phyloP scores from a whole-genome alignment of 2,797 vertebrate species.

The Brotula barbata region DNA sequence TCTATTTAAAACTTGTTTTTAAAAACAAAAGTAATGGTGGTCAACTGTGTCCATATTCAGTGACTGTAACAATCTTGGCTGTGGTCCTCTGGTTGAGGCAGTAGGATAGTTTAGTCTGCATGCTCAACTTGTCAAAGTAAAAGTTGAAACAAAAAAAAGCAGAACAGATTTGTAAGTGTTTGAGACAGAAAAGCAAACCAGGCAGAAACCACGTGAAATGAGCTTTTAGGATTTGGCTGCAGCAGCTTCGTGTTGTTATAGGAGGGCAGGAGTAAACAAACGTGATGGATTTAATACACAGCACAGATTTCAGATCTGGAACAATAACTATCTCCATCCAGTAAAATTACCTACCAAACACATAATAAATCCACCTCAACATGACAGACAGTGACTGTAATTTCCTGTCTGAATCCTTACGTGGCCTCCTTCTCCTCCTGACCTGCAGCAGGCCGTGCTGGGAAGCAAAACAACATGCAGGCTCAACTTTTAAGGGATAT shows the following conservation, averaged over 20 bases:
- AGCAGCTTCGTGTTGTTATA: slow-evolving; percentile 22
- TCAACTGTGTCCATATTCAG: slow-evolving; percentile 23
- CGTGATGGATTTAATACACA: not conserved
- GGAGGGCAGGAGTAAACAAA: slow-evolving; percentile 11
- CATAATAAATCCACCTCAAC: not conserved
- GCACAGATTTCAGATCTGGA: slow-evolving; percentile 10
- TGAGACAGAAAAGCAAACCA: slow-evolving; percentile 44
- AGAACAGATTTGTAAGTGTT: slow-evolving; percentile 51
- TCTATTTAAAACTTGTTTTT: slow-evolving; percentile 24
- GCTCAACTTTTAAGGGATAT: too few species aligned
- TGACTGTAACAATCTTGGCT: slow-evolving; percentile 46
- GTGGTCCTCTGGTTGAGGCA: slow-evolving; percentile 21
- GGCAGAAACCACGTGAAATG: slow-evolving; percentile 27
- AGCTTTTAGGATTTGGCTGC: slow-evolving; percentile 42
- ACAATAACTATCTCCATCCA: slow-evolving; percentile 1
- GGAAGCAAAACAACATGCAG: too few species aligned
- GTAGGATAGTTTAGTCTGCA: slow-evolving; percentile 36
- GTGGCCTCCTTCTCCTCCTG: too few species aligned
- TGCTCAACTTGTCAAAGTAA: slow-evolving; percentile 29
- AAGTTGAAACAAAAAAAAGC: slow-evolving; percentile 39
- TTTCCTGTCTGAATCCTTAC: not conserved
- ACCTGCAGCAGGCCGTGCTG: too few species aligned
- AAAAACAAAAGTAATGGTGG: slow-evolving; percentile 18
- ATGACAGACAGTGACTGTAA: not conserved
- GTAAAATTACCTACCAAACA: not conserved